phyloP scores from a whole-genome alignment of 2,113 vertebrate genomes.

The Pseudopodoces humilis region DNA sequence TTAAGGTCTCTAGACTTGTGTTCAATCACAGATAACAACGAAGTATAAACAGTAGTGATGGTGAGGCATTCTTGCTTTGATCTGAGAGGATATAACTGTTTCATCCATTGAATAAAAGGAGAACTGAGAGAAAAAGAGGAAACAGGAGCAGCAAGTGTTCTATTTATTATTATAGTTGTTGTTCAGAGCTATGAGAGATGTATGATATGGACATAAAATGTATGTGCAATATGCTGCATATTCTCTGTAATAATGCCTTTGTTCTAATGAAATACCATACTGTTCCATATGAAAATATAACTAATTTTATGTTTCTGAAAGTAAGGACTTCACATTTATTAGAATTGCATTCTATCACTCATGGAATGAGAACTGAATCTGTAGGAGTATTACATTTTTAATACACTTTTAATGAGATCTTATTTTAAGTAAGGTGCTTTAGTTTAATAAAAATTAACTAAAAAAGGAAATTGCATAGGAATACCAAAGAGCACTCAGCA shows the following conservation, averaged over 20 bases:
- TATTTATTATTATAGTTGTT: not conserved
- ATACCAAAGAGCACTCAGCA: not conserved
- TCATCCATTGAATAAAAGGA: not conserved
- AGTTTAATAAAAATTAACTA: slow-evolving; percentile 1
- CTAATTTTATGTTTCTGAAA: not conserved
- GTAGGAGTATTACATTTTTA: slow-evolving; percentile 2
- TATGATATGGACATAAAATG: not conserved
- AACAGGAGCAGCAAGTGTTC: not conserved
- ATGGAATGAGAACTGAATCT: not conserved
- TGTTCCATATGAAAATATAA: not conserved
- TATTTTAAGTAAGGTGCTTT: slow-evolving; percentile 15
- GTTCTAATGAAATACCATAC: not conserved
- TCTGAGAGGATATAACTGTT: not conserved
- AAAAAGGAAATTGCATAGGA: not conserved
- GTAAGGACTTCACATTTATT: not conserved
- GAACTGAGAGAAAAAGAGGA: not conserved
- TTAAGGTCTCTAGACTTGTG: not conserved
- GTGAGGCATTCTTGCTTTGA: not conserved
- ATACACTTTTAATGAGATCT: not conserved
- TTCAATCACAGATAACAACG: not conserved
- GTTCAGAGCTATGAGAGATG: not conserved
- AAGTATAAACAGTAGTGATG: not conserved
- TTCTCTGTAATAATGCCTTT: not conserved
- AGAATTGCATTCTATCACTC: not conserved
- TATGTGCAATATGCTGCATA: not conserved